These are phyloP conservation scores for Melierax canorus DNA, from an alignment of 2,113 vertebrate species.

Conservation along the genomic window DNA sequence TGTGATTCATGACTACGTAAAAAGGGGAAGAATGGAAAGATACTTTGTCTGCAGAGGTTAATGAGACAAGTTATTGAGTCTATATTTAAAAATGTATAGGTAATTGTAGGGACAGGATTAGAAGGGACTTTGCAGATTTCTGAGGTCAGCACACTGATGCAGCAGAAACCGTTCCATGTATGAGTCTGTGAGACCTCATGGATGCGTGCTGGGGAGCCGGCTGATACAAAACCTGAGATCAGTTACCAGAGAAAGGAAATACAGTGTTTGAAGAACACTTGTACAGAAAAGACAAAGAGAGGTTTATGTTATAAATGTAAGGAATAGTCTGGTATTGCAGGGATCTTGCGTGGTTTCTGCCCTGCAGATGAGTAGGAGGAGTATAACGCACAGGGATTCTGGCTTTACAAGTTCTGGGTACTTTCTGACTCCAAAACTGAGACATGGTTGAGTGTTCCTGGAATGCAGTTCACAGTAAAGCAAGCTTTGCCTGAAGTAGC, in stretches of 20 bases:
- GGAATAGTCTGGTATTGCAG: not conserved
- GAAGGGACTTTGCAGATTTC: not conserved
- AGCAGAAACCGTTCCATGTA: accelerated
- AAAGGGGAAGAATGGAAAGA: not conserved
- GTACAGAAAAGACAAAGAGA: accelerated
- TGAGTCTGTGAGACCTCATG: not conserved
- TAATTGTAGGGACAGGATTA: not conserved
- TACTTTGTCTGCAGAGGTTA: not conserved
- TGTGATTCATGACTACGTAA: not conserved
- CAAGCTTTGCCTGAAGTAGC: not conserved
- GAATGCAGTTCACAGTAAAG: not conserved
- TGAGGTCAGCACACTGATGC: accelerated
- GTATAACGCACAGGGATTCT: not conserved
- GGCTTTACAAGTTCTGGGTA: not conserved
- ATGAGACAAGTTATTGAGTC: not conserved
- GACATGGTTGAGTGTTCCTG: not conserved
- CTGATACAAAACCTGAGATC: not conserved
- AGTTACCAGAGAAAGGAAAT: not conserved
- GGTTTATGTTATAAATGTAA: not conserved
- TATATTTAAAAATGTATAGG: not conserved
- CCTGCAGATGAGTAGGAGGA: not conserved
- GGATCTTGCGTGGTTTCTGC: not conserved
- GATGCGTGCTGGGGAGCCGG: not conserved
- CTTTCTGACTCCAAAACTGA: not conserved
- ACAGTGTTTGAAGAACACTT: not conserved